These are phyloP conservation scores for Caenorhabditis panamensis DNA, from an alignment of 2,888 invertebrate genomes.

Conservation along the genomic window DNA sequence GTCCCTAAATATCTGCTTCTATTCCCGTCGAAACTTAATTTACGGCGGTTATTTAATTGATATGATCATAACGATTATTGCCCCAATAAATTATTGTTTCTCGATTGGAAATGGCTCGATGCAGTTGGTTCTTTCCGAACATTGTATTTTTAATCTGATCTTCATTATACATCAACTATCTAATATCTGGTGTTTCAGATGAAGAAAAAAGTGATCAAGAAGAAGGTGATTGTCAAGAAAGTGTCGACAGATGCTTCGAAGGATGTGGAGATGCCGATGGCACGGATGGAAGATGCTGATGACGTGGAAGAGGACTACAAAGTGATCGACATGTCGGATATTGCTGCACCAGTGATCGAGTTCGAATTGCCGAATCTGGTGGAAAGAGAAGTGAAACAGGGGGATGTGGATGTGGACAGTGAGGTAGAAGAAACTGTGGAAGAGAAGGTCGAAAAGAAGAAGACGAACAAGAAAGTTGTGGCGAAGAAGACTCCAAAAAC, in stretches of 20 bases:
- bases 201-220: slow-evolving; percentile 38
- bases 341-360: slow-evolving; percentile 57
- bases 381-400: slow-evolving; percentile 6
- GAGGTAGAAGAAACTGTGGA: neutral
- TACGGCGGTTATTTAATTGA: slow-evolving; percentile 18
- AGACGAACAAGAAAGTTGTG: neutral
- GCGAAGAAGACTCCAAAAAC: neutral
- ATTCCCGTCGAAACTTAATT: slow-evolving; percentile 7
- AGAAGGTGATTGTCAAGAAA: neutral
- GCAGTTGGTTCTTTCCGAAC: neutral
- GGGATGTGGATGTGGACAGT: no score
- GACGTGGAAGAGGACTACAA: slow-evolving; percentile 56
- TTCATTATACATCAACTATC: neutral
- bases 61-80: slow-evolving; percentile 8
- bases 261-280: slow-evolving; percentile 39
- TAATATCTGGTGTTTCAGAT: slow-evolving; percentile 23
- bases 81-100: slow-evolving; percentile 22
- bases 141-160: neutral
- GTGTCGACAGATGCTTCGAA: neutral
- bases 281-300: slow-evolving; percentile 17
- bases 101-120: neutral
- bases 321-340: slow-evolving; percentile 55
- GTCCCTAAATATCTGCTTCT: slow-evolving; percentile 5
- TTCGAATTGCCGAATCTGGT: slow-evolving; percentile 55
- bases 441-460: neutral